Evolutionary conservation across 1,140 invertebrate species (phyloP).

Genomic region (Yoshiicerus persimilis): DNA sequence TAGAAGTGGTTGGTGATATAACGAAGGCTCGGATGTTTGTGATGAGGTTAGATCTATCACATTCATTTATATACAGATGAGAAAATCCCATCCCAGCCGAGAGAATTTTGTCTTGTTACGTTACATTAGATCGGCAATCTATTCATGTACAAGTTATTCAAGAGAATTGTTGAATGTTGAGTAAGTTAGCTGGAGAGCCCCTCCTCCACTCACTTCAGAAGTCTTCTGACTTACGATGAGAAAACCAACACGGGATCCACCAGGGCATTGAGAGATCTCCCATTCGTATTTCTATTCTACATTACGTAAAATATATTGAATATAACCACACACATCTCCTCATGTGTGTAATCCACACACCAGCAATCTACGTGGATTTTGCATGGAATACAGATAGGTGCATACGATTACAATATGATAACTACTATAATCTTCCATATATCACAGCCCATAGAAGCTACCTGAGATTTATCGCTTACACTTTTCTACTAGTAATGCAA

Average conservation of each 20-base stretch:
- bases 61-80: conserved; percentile 18
- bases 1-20: not conserved
- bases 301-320: not conserved
- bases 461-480: not conserved
- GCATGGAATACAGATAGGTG: too few relatives aligned
- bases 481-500: not conserved
- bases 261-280: not conserved
- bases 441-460: not conserved
- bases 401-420: not conserved
- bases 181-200: conserved; percentile 14
- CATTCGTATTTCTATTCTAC: not conserved
- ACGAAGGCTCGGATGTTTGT: not conserved
- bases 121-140: not conserved
- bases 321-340: not conserved
- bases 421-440: not conserved
- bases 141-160: conserved; percentile 13
- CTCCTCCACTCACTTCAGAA: not conserved
- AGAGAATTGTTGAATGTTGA: conserved; percentile 10
- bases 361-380: not conserved
- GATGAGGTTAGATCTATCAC: conserved; percentile 1
- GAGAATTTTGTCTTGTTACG: not conserved
- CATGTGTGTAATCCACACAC: not conserved
- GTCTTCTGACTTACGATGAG: not conserved
- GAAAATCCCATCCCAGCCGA: not conserved
- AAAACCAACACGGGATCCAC: not conserved